Evolutionary conservation across 2,113 vertebrate genomes (phyloP).

Genomic region (Dicerorhinus sumatrensis): DNA sequence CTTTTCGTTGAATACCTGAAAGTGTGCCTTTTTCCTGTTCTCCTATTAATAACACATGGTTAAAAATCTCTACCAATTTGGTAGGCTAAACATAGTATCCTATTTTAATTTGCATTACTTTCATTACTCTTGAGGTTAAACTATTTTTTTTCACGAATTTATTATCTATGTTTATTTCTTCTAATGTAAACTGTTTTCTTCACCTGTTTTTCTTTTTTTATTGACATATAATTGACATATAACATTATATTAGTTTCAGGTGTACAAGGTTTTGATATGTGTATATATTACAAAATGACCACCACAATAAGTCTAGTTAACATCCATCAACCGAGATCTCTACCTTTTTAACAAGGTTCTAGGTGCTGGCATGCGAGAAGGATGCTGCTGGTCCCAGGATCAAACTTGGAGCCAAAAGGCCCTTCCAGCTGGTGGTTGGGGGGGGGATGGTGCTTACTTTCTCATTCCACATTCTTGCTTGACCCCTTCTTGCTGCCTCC

Average conservation of each 20-base stretch:
- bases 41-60: not conserved
- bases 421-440: fast-evolving
- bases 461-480: not conserved
- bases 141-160: not conserved
- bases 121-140: not conserved
- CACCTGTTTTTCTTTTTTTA: not conserved
- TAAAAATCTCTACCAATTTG: not conserved
- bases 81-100: not conserved
- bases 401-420: not conserved
- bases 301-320: not conserved
- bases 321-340: not conserved
- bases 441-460: not conserved
- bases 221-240: not conserved
- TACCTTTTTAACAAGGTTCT: not conserved
- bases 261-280: not conserved
- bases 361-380: not conserved
- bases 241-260: not conserved
- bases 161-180: slow-evolving; percentile 32
- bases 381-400: not conserved
- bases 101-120: not conserved
- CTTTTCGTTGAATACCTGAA: not conserved
- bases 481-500: not conserved
- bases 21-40: not conserved
- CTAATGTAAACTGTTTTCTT: not conserved
- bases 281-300: not conserved